Conservation (phyloP, 1,140 invertebrate genomes). For the Drosophila cardini region DNA sequence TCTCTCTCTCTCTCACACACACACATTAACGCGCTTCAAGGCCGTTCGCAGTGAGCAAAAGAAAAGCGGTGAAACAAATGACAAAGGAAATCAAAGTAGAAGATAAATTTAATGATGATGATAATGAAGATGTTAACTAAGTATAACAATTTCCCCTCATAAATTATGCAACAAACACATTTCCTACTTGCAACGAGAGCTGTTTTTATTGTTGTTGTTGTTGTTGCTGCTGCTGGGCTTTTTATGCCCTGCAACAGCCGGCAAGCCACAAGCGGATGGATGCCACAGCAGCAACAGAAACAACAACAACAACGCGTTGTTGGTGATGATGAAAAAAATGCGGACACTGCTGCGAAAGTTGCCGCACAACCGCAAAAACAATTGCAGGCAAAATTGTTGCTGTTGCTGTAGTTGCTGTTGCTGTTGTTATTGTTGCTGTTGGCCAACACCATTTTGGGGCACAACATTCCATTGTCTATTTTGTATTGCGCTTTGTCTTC, state of each 20-base stretch:
- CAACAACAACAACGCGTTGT: constrained; percentile 13
- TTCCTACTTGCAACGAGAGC: constrained; percentile 65
- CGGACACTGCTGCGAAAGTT: constrained; percentile 76
- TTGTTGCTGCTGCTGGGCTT: constrained; percentile 31
- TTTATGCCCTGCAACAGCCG: constrained; percentile 52
- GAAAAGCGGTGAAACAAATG: constrained; percentile 23
- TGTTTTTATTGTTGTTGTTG: constrained; percentile 30
- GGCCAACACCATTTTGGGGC: constrained; percentile 77
- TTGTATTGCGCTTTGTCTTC: constrained; percentile 70
- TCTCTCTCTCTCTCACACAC: neutral
- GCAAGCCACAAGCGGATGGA: constrained; percentile 35
- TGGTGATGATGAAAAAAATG: constrained; percentile 61
- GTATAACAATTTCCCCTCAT: constrained; percentile 77
- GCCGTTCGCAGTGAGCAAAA: constrained; percentile 26
- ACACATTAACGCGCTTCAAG: constrained; percentile 26
- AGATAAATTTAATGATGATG: constrained; percentile 20
- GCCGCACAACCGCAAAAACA: constrained; percentile 66
- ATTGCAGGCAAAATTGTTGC: constrained; percentile 68
- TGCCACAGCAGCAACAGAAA: constrained; percentile 29
- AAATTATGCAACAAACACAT: constrained; percentile 73
- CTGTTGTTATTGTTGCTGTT: constrained; percentile 43
- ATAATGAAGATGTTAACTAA: constrained; percentile 41
- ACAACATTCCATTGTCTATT: constrained; percentile 76
- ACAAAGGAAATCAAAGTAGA: constrained; percentile 7
- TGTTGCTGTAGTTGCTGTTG: constrained; percentile 37